Evolutionary conservation across 2,797 vertebrate genomes (phyloP).

Genomic region (Syngnathus rostellatus): DNA sequence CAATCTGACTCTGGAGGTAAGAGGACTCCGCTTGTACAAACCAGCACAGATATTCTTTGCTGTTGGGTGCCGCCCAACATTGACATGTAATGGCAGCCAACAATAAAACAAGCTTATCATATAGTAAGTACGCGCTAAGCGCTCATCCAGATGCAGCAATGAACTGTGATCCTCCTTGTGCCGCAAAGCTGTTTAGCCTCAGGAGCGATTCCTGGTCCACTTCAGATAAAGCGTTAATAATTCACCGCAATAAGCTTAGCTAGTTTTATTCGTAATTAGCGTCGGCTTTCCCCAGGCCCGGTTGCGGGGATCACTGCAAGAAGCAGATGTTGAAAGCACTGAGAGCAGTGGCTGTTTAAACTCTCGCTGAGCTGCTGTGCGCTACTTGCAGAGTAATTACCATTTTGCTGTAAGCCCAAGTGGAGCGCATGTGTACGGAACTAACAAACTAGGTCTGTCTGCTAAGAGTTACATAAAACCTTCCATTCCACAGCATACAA

Average conservation of each 20-base stretch:
- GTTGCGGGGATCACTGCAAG: constrained; percentile 70
- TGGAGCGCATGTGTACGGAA: constrained; percentile 60
- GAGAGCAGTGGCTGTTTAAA: constrained; percentile 72
- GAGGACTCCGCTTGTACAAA: constrained; percentile 3
- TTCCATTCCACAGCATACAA: not conserved
- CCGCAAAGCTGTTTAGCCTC: constrained; percentile 63
- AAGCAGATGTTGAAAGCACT: constrained; percentile 75
- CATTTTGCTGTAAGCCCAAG: constrained; percentile 71
- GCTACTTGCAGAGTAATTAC: constrained; percentile 71
- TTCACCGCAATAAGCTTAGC: constrained; percentile 84
- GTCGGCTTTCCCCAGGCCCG: constrained; percentile 66
- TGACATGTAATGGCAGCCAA: constrained; percentile 22
- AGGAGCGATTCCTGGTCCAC: constrained; percentile 71
- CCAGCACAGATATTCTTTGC: constrained; percentile 14
- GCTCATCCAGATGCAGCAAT: constrained; percentile 42
- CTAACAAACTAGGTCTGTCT: constrained; percentile 57
- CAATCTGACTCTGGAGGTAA: too few relatives aligned
- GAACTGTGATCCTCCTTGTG: constrained; percentile 52
- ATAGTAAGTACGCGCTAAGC: constrained; percentile 23
- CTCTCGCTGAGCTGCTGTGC: constrained; percentile 60
- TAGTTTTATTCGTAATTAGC: constrained; percentile 90
- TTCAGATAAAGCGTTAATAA: constrained; percentile 84
- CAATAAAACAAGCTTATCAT: constrained; percentile 20
- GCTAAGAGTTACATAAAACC: constrained; percentile 12
- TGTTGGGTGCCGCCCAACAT: constrained; percentile 13